These are phyloP conservation scores for Sebastes oblongus DNA, from an alignment of 2,797 vertebrate genomes.

Conservation along the genomic window DNA sequence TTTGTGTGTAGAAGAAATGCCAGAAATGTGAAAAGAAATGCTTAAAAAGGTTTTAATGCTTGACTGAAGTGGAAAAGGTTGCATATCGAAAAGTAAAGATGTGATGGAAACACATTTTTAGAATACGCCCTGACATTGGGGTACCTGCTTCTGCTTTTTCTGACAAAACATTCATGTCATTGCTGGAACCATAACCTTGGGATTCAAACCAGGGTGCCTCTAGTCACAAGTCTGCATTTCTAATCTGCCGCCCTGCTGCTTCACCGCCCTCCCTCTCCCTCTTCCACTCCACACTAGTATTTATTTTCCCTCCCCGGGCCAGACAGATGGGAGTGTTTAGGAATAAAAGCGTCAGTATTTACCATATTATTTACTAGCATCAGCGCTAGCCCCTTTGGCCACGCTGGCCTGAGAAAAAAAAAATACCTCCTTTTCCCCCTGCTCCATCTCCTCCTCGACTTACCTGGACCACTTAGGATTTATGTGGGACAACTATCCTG, in stretches of 20 bases:
- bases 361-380: constrained; percentile 75
- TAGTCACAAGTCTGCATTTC: constrained; percentile 50
- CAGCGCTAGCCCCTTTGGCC: constrained; percentile 43
- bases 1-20: neutral
- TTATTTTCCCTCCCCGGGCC: constrained; percentile 64
- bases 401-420: constrained; percentile 14
- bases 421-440: neutral
- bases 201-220: constrained; percentile 33
- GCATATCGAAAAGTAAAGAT: neutral
- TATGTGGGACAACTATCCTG: constrained; percentile 55
- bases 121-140: neutral
- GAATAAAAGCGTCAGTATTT: constrained; percentile 75
- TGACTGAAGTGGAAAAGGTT: neutral
- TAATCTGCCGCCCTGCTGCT: constrained; percentile 50
- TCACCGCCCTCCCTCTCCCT: constrained; percentile 42
- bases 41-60: neutral
- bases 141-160: too few relatives aligned
- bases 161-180: neutral
- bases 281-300: constrained; percentile 46
- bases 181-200: neutral
- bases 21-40: neutral
- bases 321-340: constrained; percentile 69
- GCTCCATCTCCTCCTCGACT: constrained; percentile 6
- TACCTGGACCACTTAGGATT: constrained; percentile 53
- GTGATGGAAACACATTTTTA: neutral